Evolutionary conservation across 2,113 vertebrate species (phyloP), one percentile per base, ranked within the genome.

Genomic region (Plotosus lineatus): DNA sequence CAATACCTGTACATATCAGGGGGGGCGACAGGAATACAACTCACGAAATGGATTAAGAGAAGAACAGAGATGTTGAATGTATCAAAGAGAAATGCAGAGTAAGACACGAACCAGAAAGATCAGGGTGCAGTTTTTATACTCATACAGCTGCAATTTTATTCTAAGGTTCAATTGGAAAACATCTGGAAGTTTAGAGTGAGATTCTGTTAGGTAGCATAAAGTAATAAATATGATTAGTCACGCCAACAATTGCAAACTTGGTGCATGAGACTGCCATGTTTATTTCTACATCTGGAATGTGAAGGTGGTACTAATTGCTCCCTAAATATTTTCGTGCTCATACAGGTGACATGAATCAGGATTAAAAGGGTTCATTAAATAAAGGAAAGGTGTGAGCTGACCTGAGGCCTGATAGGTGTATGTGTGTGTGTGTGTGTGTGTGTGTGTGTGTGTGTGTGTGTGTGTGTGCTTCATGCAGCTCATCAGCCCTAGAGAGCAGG

Each of bases 281-380:
- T 60, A n/a, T 63, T 46, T 56, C 19, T 36, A 10, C 46, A 61
- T 58, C 84, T 81, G 86, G 77, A 79, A 69, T 85, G 79, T 83
- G 85, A 14, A 75, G 72, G 53, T 75, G 48, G 21, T 42, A 38
- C 50, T 46, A 44, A 79, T 69, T 44, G 55, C 50, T 69, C 56
- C 56, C 51, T 15, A 72, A 61, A 73, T 4, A 15, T 23, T 53
- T 73, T 85, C 48, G 50, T 83, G 80, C 53, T 80, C 77, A 42
- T 65, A 77, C 72, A 85, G 82, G 84, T 85, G 90, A 93, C 88
- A 90, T 90, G 91, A 92, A 93, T 88, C 93, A 31, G 65, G 77
- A 74, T 84, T 91, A 91, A 92, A 91, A 90, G 82, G 87, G 80
- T 72, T 86, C 91, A 92, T 92, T 92, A 92, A 89, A 87, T 90